Evolutionary conservation across 2,888 invertebrate genomes (phyloP).

Genomic region (Galeopsomyia nigrocyanea): DNA sequence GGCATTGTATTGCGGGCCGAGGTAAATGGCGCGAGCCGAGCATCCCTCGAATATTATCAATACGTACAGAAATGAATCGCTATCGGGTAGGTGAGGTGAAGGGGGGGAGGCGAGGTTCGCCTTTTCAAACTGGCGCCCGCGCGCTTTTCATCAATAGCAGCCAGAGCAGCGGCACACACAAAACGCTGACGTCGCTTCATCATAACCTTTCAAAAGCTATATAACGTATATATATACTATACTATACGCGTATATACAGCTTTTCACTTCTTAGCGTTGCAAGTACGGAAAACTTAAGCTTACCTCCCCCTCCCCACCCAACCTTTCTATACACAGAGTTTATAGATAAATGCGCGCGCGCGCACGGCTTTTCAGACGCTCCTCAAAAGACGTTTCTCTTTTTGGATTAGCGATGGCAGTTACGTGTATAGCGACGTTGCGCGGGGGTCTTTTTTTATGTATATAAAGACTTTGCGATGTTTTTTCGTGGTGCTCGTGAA

Average conservation of each 20-base stretch:
- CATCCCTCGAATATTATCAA: slow-evolving; percentile 54
- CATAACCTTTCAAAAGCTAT: slow-evolving; percentile 51
- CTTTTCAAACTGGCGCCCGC: slow-evolving; percentile 33
- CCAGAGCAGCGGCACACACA: slow-evolving; percentile 47
- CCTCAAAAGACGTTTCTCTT: too few species aligned
- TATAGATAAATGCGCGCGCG: slow-evolving; percentile 15
- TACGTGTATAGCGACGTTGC: too few species aligned
- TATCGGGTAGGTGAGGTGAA: slow-evolving; percentile 40
- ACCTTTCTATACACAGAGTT: not conserved
- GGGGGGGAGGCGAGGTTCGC: not conserved
- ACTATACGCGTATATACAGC: not conserved
- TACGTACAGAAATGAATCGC: slow-evolving; percentile 52
- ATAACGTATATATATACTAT: slow-evolving; percentile 5
- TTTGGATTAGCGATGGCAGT: too few species aligned
- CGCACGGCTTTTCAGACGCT: slow-evolving; percentile 5
- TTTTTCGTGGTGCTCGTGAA: too few species aligned
- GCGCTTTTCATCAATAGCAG: slow-evolving; percentile 57
- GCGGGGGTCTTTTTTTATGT: too few species aligned
- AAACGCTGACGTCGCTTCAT: slow-evolving; percentile 48
- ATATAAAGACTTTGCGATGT: too few species aligned
- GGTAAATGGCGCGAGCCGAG: slow-evolving; percentile 51
- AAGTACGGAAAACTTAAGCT: slow-evolving; percentile 34
- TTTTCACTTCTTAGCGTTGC: slow-evolving; percentile 42
- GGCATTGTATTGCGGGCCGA: slow-evolving; percentile 48
- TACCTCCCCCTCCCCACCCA: slow-evolving; percentile 7